These are phyloP conservation scores for Gastracanthus pulcherrimus DNA, from an alignment of 2,888 invertebrate species.

Conservation along the genomic window DNA sequence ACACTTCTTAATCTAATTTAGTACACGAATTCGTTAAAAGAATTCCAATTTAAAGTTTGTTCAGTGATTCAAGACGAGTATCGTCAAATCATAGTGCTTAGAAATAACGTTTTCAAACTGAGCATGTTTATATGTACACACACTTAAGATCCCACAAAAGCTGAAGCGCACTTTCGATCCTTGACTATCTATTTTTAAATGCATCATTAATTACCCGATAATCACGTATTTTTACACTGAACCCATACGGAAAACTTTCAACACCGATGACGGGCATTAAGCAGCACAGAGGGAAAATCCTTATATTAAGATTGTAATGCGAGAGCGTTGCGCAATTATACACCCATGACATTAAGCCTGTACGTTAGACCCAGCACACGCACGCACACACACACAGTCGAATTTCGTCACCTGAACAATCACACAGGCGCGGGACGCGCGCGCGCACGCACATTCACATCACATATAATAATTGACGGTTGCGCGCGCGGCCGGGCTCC, in stretches of 20 bases:
- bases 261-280: background rate
- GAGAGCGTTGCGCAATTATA: slow-evolving; percentile 18
- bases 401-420: slow-evolving; percentile 45
- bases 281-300: slow-evolving; percentile 2
- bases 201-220: slow-evolving; percentile 37
- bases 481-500: slow-evolving; percentile 39
- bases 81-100: slow-evolving; percentile 23
- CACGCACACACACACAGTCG: background rate
- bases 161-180: slow-evolving; percentile 3
- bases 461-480: slow-evolving; percentile 46
- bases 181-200: background rate
- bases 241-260: background rate
- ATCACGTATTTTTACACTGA: slow-evolving; percentile 32
- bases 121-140: background rate
- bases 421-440: background rate
- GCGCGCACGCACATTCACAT: background rate
- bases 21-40: too few species aligned
- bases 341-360: too few species aligned
- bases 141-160: slow-evolving; percentile 1
- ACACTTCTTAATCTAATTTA: too few species aligned
- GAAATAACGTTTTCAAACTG: background rate
- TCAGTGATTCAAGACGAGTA: background rate
- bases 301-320: background rate
- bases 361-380: too few species aligned
- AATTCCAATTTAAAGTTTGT: too few species aligned